Percentiles rank a stretch among this genome's conserved stretches.
These are phyloP conservation scores for Gastracanthus pulcherrimus DNA, from an alignment of 2,888 invertebrate species.

Conservation along the genomic window DNA sequence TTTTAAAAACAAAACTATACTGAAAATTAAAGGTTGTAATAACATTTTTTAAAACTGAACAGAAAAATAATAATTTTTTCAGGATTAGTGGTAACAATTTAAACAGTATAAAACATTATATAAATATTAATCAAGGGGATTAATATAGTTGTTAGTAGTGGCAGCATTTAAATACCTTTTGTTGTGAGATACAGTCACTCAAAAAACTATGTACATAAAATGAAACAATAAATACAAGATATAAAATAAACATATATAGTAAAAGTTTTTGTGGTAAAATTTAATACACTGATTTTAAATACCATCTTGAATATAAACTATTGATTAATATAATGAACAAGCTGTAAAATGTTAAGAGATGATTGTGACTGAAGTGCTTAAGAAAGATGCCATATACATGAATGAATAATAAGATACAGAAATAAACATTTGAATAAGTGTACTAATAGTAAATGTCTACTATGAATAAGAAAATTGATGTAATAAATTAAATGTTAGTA, in stretches of 20 bases:
- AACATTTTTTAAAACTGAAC: background rate
- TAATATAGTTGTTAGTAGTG: background rate
- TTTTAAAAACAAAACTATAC: background rate
- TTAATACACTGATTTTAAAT: background rate
- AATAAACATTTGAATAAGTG: no score
- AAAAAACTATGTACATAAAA: slow-evolving; percentile 16
- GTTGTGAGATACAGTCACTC: slow-evolving; percentile 16
- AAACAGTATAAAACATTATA: background rate
- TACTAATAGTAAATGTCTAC: background rate
- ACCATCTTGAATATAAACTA: background rate
- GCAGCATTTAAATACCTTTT: slow-evolving; percentile 16
- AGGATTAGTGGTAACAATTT: background rate
- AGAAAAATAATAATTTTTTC: background rate
- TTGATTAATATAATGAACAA: background rate
- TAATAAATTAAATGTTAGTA: background rate
- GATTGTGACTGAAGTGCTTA: background rate
- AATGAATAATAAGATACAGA: background rate
- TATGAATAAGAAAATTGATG: background rate
- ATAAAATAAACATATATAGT: background rate
- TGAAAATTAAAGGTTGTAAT: background rate
- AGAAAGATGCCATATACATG: background rate
- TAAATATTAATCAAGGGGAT: background rate
- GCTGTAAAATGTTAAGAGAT: background rate
- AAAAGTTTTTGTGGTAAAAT: slow-evolving; percentile 12
- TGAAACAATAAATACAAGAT: slow-evolving; percentile 10